phyloP scores from a whole-genome alignment of 1,140 invertebrate genomes.

The Hestina assimilis region DNA sequence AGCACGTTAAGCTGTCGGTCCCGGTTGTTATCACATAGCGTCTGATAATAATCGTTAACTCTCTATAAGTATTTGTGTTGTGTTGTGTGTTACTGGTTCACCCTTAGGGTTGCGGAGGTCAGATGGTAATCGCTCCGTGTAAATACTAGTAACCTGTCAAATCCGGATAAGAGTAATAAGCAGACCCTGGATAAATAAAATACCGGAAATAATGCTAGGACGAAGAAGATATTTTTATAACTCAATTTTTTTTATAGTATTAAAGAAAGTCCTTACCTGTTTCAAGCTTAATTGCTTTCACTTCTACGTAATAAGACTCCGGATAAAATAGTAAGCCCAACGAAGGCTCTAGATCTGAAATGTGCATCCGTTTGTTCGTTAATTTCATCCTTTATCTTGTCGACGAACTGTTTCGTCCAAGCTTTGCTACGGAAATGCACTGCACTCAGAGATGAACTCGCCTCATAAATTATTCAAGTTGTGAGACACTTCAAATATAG shows the following conservation, averaged over 20 bases:
- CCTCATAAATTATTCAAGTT: constrained; percentile 75
- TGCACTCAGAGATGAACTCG: constrained; percentile 56
- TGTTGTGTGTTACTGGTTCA: too few species aligned
- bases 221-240: too few species aligned
- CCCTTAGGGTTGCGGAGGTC: too few species aligned
- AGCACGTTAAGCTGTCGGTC: too few species aligned
- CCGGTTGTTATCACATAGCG: too few species aligned
- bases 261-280: constrained; percentile 11
- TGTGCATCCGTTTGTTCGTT: constrained; percentile 43
- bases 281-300: constrained; percentile 11
- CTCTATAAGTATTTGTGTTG: too few species aligned
- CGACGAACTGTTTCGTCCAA: constrained; percentile 45
- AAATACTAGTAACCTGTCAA: too few species aligned
- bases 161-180: too few species aligned
- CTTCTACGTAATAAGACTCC: constrained; percentile 19
- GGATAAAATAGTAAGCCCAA: constrained; percentile 17
- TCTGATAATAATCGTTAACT: too few species aligned
- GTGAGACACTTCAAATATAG: constrained; percentile 73
- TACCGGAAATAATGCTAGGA: too few species aligned
- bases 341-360: constrained; percentile 28
- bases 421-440: constrained; percentile 61
- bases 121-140: too few species aligned
- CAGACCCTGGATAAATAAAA: too few species aligned
- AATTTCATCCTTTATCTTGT: constrained; percentile 52
- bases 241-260: neutral